Conservation (phyloP, 1,140 invertebrate genomes). For the Caenorhabditis remanei region DNA sequence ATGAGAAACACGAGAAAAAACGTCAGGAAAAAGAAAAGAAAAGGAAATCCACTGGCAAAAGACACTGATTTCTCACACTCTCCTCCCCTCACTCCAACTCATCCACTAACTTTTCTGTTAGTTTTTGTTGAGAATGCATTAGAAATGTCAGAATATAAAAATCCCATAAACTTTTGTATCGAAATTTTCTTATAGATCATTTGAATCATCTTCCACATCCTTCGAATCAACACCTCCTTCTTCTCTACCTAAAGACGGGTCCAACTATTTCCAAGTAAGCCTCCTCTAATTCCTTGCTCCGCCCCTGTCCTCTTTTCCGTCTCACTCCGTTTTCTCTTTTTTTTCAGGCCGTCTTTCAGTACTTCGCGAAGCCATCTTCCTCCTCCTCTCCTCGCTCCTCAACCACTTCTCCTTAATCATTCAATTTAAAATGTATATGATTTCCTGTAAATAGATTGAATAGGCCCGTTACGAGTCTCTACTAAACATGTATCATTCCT, state of each 20-base stretch:
- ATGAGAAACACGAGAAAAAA: too few relatives aligned
- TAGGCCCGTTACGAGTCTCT: too few relatives aligned
- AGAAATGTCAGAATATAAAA: too few relatives aligned
- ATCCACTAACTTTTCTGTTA: too few relatives aligned
- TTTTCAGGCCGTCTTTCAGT: conserved; percentile 47
- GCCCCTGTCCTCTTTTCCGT: not conserved
- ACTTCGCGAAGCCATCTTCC: not conserved
- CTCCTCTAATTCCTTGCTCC: not conserved
- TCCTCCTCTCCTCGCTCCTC: not conserved
- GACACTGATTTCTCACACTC: not conserved
- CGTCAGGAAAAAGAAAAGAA: not conserved
- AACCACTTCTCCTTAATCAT: not conserved
- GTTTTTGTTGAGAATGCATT: too few relatives aligned
- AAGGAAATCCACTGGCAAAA: not conserved
- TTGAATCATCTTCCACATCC: not conserved
- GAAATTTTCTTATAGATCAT: not conserved
- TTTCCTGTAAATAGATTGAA: conserved; percentile 12
- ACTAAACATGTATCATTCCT: too few relatives aligned
- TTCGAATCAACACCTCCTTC: conserved; percentile 14
- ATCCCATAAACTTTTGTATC: too few relatives aligned
- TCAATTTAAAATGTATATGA: not conserved
- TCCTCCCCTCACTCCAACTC: too few relatives aligned
- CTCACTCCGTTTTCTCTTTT: not conserved
- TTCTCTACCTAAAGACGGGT: not conserved
- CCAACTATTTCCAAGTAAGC: conserved; percentile 38